Conservation (phyloP, 2,113 vertebrate genomes). For the Sceloporus tristichus region DNA sequence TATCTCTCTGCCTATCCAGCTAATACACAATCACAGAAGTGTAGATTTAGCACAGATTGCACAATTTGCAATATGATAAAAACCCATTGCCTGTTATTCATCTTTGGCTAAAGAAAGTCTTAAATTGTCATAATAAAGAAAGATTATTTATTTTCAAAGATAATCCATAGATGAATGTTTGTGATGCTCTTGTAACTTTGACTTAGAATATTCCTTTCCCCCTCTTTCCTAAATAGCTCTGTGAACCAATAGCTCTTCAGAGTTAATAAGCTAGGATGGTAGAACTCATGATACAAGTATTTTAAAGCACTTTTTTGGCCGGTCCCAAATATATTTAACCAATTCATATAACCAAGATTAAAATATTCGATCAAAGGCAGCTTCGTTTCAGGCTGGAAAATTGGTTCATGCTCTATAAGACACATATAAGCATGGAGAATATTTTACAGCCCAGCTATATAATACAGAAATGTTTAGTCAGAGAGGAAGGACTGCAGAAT, state of each 20-base stretch:
- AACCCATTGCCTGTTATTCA: conserved; percentile 26
- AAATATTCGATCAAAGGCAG: conserved; percentile 26
- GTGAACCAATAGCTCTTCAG: not conserved
- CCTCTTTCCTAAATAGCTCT: not conserved
- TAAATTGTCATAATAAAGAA: conserved; percentile 20
- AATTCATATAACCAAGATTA: conserved; percentile 28
- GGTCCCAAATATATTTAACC: conserved; percentile 17
- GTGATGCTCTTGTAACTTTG: conserved; percentile 10
- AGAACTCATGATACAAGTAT: conserved; percentile 11
- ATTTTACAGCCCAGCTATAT: conserved; percentile 43
- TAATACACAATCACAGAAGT: not conserved
- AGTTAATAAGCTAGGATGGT: not conserved
- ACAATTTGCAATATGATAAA: not conserved
- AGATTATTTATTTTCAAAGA: not conserved
- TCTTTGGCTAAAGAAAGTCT: accelerated
- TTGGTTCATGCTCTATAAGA: conserved; percentile 23
- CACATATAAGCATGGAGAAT: conserved; percentile 25
- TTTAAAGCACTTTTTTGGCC: not conserved
- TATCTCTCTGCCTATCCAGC: not conserved
- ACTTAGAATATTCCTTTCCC: conserved; percentile 27
- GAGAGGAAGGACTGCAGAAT: conserved; percentile 37
- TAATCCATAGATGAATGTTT: conserved; percentile 19
- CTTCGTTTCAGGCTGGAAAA: conserved; percentile 53
- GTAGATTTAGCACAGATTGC: not conserved
- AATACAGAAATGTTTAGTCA: conserved; percentile 3